A percentile compares a stretch with the other conserved stretches of the same genome.
Conservation (phyloP, 2,888 invertebrate genomes). For the Dendrolimus pini region DNA sequence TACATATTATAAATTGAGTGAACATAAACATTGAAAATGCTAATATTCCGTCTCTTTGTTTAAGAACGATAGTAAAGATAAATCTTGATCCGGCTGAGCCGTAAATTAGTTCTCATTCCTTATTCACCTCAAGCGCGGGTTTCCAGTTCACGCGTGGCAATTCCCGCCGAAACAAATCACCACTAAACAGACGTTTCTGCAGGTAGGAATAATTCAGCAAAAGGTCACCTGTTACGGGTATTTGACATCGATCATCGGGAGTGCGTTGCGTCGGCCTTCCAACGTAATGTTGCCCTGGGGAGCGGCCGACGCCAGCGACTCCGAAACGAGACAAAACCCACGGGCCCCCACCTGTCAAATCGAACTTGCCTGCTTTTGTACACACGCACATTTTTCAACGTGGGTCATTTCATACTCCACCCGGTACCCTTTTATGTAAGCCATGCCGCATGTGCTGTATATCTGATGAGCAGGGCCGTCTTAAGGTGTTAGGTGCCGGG, state of each 20-base stretch:
- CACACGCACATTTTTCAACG: constrained; percentile 47
- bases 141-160: constrained; percentile 47
- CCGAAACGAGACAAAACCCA: constrained; percentile 55
- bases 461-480: constrained; percentile 35
- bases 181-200: constrained; percentile 71
- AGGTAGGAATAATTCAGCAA: constrained; percentile 71
- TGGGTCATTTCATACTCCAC: constrained; percentile 28
- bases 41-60: neutral
- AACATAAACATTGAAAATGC: no score
- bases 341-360: constrained; percentile 51
- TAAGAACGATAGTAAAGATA: neutral
- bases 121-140: constrained; percentile 31
- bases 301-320: constrained; percentile 45
- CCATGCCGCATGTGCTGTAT: constrained; percentile 28
- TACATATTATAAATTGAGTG: no score
- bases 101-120: constrained; percentile 17
- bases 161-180: constrained; percentile 68
- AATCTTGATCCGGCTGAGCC: neutral
- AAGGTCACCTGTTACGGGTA: constrained; percentile 74
- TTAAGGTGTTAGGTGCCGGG: no score
- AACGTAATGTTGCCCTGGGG: constrained; percentile 68
- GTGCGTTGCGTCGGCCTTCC: constrained; percentile 63
- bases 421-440: constrained; percentile 14
- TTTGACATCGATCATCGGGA: constrained; percentile 75
- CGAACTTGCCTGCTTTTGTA: constrained; percentile 45